Percentiles rank a stretch among this genome's conserved stretches.
phyloP scores from a whole-genome alignment of 2,888 invertebrate genomes.

The Phalangium opilio region DNA sequence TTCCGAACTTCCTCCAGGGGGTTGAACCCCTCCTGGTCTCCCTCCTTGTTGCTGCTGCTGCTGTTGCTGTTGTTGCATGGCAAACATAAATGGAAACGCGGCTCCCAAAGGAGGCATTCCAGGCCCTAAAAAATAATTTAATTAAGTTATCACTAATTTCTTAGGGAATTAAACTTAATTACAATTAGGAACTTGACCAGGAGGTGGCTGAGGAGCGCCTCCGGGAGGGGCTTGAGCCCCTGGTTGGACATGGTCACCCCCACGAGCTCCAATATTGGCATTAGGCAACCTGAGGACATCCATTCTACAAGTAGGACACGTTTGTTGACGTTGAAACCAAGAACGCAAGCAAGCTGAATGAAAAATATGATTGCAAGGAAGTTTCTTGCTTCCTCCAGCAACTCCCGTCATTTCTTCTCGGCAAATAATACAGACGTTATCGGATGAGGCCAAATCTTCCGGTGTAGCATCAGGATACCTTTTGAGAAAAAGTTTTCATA shows the following conservation, averaged over 20 bases:
- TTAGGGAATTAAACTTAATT: background rate
- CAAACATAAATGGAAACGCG: slow-evolving; percentile 13
- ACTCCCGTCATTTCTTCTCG: slow-evolving; percentile 55
- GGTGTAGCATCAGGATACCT: slow-evolving; percentile 77
- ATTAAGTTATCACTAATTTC: no score
- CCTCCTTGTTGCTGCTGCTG: slow-evolving; percentile 14
- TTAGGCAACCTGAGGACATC: slow-evolving; percentile 45
- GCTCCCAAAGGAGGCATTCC: background rate
- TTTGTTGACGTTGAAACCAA: slow-evolving; percentile 99
- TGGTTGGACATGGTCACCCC: slow-evolving; percentile 2
- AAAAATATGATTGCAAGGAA: slow-evolving; percentile 98
- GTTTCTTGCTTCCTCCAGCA: slow-evolving; percentile 57
- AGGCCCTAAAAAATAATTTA: background rate
- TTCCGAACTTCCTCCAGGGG: no score
- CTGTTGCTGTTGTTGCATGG: slow-evolving; percentile 18
- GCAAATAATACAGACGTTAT: slow-evolving; percentile 98
- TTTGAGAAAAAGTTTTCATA: slow-evolving; percentile 5
- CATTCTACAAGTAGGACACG: slow-evolving; percentile 93
- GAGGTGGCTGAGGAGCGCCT: slow-evolving; percentile 4
- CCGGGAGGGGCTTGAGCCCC: slow-evolving; percentile 12
- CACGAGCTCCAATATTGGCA: slow-evolving; percentile 3
- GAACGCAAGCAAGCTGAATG: slow-evolving; percentile 92
- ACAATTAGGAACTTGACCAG: background rate
- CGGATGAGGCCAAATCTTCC: slow-evolving; percentile 76
- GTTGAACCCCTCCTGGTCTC: no score